phyloP scores from a whole-genome alignment of 2,113 vertebrate species.

The Hemiscyllium ocellatum region DNA sequence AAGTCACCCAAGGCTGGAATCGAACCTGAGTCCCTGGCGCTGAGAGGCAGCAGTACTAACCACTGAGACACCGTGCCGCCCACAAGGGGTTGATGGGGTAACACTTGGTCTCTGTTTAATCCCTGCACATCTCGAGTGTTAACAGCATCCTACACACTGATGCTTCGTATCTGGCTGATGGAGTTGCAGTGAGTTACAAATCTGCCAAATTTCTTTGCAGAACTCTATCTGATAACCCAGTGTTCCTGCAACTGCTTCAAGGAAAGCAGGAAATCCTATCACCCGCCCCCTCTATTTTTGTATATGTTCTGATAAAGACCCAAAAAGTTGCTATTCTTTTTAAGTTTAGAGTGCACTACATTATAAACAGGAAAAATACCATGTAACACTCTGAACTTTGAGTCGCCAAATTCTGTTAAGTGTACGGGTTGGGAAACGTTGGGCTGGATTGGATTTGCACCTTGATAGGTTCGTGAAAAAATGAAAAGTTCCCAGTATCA shows the following conservation, averaged over 20 bases:
- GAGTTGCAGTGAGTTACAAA: background rate
- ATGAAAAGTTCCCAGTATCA: background rate
- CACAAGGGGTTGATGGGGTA: background rate
- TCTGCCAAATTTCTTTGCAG: background rate
- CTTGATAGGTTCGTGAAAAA: background rate
- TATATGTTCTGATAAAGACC: background rate
- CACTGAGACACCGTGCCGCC: too few relatives aligned
- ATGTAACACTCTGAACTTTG: background rate
- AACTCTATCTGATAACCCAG: background rate
- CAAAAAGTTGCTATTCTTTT: background rate
- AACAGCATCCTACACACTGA: background rate
- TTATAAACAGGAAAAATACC: constrained; percentile 16
- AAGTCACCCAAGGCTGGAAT: too few relatives aligned
- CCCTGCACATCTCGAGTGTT: background rate
- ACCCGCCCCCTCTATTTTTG: constrained; percentile 5
- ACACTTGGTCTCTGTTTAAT: background rate
- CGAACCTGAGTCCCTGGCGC: too few relatives aligned
- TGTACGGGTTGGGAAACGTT: background rate
- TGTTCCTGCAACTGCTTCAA: background rate
- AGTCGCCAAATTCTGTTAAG: background rate
- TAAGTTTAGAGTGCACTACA: background rate
- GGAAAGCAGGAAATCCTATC: constrained; percentile 23
- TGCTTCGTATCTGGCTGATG: background rate
- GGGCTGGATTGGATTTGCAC: background rate
- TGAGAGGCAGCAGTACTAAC: too few relatives aligned